Evolutionary conservation across 2,113 vertebrate genomes (phyloP), one percentile per base, ranked within the genome.

Genomic region (Clarias batrachus): DNA sequence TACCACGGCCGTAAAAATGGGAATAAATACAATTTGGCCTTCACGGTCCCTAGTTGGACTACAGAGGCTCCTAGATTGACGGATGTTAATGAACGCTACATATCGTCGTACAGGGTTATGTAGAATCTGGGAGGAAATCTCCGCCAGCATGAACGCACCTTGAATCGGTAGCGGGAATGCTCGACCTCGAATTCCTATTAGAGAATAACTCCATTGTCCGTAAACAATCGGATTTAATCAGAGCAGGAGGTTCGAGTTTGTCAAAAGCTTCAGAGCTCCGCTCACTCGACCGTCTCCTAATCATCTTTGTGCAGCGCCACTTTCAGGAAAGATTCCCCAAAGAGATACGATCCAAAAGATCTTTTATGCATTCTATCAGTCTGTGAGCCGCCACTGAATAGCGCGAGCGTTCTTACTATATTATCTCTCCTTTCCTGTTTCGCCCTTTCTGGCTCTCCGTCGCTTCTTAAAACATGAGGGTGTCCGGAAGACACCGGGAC

Each of bases 381-480:
- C 84, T 70, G 74, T 30, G 48, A 85, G 62, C 11, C 3, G 70
- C 37, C 63, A 63, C 79, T 74, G 85, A 86, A 86, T 86, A 76
- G 68, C 66, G 33, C 56, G 56, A 70, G 81, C 37, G 60, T 71
- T 81, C 52, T 63, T 27, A 48, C 16, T 52, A 25, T 48, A 14
- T 33, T 56, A 59, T 25, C 59, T n/a, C 78, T 62, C 54, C 14
- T 87, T 82, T 56, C 81, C 84, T 80, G 83, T 70, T 71, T 27
- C 80, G 65, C 37, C 86, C 89, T 84, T 79, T 83, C 86, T 3
- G 59, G 82, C 84, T 89, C 25, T 33, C 60, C 54, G 14, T 57
- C 21, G 57, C 59, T 70, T 89, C 78, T 85, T 77, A 65, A 90
- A 90, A 90, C 90, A 90, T 86, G 76, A 82, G 90, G 89, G 88